phyloP scores from a whole-genome alignment of 1,140 invertebrate genomes.

The Hylyphantes graminicola region DNA sequence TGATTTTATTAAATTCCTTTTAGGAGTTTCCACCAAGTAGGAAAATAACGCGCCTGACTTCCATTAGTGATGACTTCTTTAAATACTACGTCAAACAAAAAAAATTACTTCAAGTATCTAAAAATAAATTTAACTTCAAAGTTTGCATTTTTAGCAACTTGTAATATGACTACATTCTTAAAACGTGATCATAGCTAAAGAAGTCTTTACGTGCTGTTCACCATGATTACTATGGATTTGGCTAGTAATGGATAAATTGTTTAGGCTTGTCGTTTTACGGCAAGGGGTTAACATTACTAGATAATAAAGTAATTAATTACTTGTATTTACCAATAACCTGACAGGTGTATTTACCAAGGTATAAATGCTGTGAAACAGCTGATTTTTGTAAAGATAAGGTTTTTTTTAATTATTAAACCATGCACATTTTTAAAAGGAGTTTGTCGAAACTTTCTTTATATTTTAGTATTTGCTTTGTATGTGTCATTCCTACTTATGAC shows the following conservation, averaged over 20 bases:
- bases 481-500: no score
- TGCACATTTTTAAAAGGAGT: no score
- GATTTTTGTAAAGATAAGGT: no score
- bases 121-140: slow-evolving; percentile 10
- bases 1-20: slow-evolving; percentile 6
- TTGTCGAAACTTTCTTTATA: no score
- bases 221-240: slow-evolving; percentile 53
- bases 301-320: slow-evolving; percentile 56
- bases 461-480: no score
- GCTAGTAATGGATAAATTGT: slow-evolving; percentile 42
- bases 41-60: slow-evolving; percentile 33
- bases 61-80: slow-evolving; percentile 35
- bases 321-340: slow-evolving; percentile 39
- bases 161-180: slow-evolving; percentile 7
- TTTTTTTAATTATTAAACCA: no score
- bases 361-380: slow-evolving; percentile 17
- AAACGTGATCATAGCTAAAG: slow-evolving; percentile 12
- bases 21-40: background rate
- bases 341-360: slow-evolving; percentile 12
- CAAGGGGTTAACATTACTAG: slow-evolving; percentile 46
- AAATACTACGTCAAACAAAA: background rate
- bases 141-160: slow-evolving; percentile 18
- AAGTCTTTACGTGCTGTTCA: slow-evolving; percentile 30
- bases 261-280: slow-evolving; percentile 24
- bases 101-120: background rate